These are phyloP conservation scores for Phlogophora meticulosa DNA, from an alignment of 2,888 invertebrate species.

Conservation along the genomic window DNA sequence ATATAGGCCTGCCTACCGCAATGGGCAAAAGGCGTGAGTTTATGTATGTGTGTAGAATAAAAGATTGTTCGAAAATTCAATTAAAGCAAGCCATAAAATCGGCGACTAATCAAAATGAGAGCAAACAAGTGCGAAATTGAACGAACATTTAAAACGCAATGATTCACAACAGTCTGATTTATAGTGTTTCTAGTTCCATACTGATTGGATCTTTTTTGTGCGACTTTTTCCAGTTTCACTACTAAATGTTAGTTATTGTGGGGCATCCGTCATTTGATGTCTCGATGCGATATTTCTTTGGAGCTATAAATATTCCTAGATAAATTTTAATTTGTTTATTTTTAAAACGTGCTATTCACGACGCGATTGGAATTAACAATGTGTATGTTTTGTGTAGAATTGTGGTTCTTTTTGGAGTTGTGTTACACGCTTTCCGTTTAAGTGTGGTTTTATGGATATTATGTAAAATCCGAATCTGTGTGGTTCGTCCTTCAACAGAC, in stretches of 20 bases:
- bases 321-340: slow-evolving; percentile 45
- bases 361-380: slow-evolving; percentile 12
- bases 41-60: too few relatives aligned
- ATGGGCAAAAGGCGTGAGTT: too few relatives aligned
- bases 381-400: slow-evolving; percentile 6
- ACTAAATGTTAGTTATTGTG: slow-evolving; percentile 56
- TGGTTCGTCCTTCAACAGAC: not conserved
- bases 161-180: slow-evolving; percentile 45
- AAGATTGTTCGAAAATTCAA: too few relatives aligned
- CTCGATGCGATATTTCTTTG: slow-evolving; percentile 24
- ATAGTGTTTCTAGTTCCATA: slow-evolving; percentile 43
- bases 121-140: slow-evolving; percentile 52
- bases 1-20: too few relatives aligned
- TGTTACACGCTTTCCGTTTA: too few relatives aligned
- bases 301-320: slow-evolving; percentile 40
- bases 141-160: slow-evolving; percentile 42
- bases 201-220: slow-evolving; percentile 40
- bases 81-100: slow-evolving; percentile 54
- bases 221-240: slow-evolving; percentile 36
- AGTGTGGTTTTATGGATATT: too few relatives aligned
- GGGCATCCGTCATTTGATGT: slow-evolving; percentile 52
- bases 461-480: too few relatives aligned
- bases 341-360: slow-evolving; percentile 24
- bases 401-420: slow-evolving; percentile 7
- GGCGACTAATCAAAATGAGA: slow-evolving; percentile 51